phyloP scores from a whole-genome alignment of 2,888 invertebrate genomes.

The Agelastica alni region DNA sequence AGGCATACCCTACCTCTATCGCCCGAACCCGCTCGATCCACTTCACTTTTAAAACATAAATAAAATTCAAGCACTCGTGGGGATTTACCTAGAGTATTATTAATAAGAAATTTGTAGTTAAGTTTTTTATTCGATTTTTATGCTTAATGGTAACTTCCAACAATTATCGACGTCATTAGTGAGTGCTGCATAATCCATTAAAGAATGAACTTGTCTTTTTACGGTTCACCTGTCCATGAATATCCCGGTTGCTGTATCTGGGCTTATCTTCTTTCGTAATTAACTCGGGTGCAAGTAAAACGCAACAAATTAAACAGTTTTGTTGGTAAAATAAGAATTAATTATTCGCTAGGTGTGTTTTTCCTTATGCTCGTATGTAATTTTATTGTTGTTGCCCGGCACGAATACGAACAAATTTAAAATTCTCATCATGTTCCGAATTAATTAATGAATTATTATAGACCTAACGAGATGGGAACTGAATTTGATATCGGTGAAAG shows the following conservation, averaged over 20 bases:
- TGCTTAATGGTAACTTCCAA: no score
- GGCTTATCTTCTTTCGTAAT: constrained; percentile 11
- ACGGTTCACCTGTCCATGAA: not conserved
- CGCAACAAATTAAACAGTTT: constrained; percentile 21
- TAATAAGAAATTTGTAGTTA: no score
- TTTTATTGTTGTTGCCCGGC: constrained; percentile 13
- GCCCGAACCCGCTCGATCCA: no score
- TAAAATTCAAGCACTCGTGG: no score
- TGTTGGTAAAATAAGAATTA: constrained; percentile 18
- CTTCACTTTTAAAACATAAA: no score
- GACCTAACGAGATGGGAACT: constrained; percentile 19
- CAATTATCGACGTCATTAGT: not conserved
- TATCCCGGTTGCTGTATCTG: not conserved
- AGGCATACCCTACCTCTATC: no score
- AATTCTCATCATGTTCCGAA: constrained; percentile 13
- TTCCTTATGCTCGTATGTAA: constrained; percentile 9
- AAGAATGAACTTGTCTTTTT: not conserved
- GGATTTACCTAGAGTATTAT: no score
- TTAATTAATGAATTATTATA: constrained; percentile 15
- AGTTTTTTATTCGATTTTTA: no score
- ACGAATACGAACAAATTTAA: constrained; percentile 17
- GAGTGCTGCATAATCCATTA: not conserved
- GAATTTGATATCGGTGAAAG: not conserved
- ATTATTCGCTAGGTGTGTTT: constrained; percentile 11
- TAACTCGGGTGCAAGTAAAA: constrained; percentile 16